These are phyloP conservation scores for Sesia bembeciformis DNA, from an alignment of 2,888 invertebrate species.

Conservation along the genomic window DNA sequence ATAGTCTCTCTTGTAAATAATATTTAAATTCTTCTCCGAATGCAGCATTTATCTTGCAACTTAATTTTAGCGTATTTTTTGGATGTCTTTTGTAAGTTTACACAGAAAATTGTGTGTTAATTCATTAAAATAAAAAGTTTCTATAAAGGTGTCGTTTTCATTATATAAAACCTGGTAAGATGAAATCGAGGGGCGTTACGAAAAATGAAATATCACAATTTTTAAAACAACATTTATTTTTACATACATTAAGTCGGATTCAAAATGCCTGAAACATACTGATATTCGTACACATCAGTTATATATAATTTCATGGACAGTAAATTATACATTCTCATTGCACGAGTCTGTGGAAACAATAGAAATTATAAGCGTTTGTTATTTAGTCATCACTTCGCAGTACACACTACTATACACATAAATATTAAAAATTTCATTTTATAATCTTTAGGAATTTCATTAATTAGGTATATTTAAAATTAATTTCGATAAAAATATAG, in stretches of 20 bases:
- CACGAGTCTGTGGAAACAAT: constrained; percentile 46
- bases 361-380: constrained; percentile 53
- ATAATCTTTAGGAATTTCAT: constrained; percentile 68
- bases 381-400: constrained; percentile 49
- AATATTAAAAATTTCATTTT: constrained; percentile 62
- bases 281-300: constrained; percentile 72
- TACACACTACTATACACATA: constrained; percentile 65
- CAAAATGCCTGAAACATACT: constrained; percentile 73
- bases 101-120: background rate
- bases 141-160: background rate
- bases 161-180: background rate
- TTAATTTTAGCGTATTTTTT: too few relatives aligned
- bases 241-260: constrained; percentile 75
- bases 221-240: constrained; percentile 75
- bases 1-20: constrained; percentile 17
- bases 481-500: constrained; percentile 72
- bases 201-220: constrained; percentile 60
- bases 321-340: constrained; percentile 59
- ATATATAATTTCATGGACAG: constrained; percentile 65
- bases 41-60: too few relatives aligned
- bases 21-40: background rate
- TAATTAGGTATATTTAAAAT: constrained; percentile 64
- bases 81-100: background rate
- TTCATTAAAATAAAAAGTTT: background rate
- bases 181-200: constrained; percentile 8